Percentiles rank a stretch among this genome's conserved stretches.
Conservation (phyloP, 2,888 invertebrate species). For the Gastracanthus pulcherrimus region DNA sequence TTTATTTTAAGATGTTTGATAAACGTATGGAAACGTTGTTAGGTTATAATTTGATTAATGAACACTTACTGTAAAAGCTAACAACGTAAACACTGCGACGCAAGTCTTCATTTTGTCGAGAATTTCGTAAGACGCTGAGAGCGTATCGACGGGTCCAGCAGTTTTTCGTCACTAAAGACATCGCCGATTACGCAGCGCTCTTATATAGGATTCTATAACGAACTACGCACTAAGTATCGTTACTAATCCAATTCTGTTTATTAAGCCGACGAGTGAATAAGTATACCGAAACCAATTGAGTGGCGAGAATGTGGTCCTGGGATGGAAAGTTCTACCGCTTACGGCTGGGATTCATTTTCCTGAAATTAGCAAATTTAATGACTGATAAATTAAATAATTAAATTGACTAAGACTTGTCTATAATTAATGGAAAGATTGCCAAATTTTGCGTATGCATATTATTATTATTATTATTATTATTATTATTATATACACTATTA, state of each 20-base stretch:
- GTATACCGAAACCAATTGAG: background rate
- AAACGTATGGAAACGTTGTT: background rate
- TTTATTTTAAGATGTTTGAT: too few species aligned
- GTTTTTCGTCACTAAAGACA: constrained; percentile 8
- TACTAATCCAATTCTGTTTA: constrained; percentile 28
- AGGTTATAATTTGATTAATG: background rate
- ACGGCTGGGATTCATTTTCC: background rate
- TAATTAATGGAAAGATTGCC: background rate
- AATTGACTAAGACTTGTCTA: background rate
- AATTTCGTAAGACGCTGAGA: background rate
- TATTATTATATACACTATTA: too few species aligned
- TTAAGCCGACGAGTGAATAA: constrained; percentile 15
- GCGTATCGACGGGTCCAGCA: background rate
- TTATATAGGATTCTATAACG: constrained; percentile 20
- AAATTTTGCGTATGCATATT: background rate
- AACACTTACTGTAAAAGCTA: background rate
- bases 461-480: too few species aligned
- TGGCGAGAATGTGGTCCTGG: background rate
- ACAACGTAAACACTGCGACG: background rate
- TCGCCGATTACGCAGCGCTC: background rate
- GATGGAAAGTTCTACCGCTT: background rate
- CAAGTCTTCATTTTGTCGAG: background rate
- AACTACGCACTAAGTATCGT: constrained; percentile 29
- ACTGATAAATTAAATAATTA: background rate
- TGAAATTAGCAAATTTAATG: background rate